Base-by-base conservation (phyloP, 2,888 invertebrate species). In the Apodemia mormo region DNA sequence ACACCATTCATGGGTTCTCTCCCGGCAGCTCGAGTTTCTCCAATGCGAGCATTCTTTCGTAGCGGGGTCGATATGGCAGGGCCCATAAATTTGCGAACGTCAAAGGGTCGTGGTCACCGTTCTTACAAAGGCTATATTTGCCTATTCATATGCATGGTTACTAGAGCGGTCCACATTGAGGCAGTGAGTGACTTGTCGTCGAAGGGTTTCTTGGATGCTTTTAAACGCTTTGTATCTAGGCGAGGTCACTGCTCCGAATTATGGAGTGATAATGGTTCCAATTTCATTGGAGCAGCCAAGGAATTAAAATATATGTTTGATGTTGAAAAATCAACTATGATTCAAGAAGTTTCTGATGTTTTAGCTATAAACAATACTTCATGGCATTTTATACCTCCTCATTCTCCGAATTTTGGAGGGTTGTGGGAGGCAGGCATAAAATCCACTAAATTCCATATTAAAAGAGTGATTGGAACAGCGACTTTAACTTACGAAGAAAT, bases 311-410 rank as follows among this genome's bases (percentile, higher is more conserved):
- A 22, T 22, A 1, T 54, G 22, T 54, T 54, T 54, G 22, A 54
- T 22, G 22, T 9, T n/a, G 54, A 54, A 8, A 22, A 54, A 54
- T 54, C 22, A 0, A 22, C 22, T 8, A 22, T 54, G 8, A 2
- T 54, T 22, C n/a, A 22, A n/a, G 54, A 54, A 5, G 54, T 54
- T 8, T n/a, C 54, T 8, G 54, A 54, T n/a, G 22, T 8, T 54
- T 54, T 54, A 54, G 8, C 54, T 22, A 54, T 2, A n/a, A 54
- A 54, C 22, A 22, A 54, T 7, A 54, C 54, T 22, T 54, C 8
- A 22, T 54, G 22, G 52, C 52, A 52, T 52, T 52, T 52, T n/a
- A 52, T 52, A n/a, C 52, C 52, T 52, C 52, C 52, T n/a, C 52
- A 52, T 52, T 52, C 52, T n/a, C 45, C 45, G 2, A 45, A 54